Evolutionary conservation across 2,888 invertebrate species (phyloP), one percentile per base, ranked within the genome.

Genomic region (Euclidia mi): DNA sequence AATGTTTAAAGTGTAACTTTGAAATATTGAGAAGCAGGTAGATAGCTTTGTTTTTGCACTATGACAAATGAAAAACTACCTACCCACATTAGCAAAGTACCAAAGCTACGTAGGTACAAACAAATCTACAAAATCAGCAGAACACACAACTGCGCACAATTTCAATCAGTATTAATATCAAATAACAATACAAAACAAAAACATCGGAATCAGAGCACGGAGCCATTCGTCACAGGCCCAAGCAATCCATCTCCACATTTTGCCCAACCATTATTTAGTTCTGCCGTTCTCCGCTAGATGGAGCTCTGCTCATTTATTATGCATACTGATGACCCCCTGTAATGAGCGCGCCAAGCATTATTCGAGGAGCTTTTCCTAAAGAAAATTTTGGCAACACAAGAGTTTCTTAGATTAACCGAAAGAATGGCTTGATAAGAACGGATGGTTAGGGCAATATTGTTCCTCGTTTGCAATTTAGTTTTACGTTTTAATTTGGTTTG

Each of bases 241-340:
- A 56, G 78, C 70, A 77, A 91, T 92, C 90, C 87, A 91, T 91
- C 89, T 85, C 67, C 20, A 65, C 65, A 69, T 69, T 73, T 71
- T 52, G 57, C 71, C 63, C 56, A 61, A 62, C 81, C 81, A 81
- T 85, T 80, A 87, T 79, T 82, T 83, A 89, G 92, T 93, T 88
- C 86, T 64, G 78, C 82, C 82, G 72, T 79, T 76, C 78, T 64
- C 83, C 85, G 84, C 80, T 89, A 91, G 94, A 88, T 93, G 92
- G 91, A 85, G 87, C 73, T 79, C 56, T 82, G 79, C 95, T 96
- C 95, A 96, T 96, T 96, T 94, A 96, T 96, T 96, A 96, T 96
- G 96, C 96, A 96, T 96, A 96, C 96, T 96, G 96, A 96, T 96
- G 96, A 96, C 96, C 95, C 92, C 88, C 84, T 86, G 92, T 96